Evolutionary conservation across 2,888 invertebrate species (phyloP).

Genomic region (Smittia sp.): DNA sequence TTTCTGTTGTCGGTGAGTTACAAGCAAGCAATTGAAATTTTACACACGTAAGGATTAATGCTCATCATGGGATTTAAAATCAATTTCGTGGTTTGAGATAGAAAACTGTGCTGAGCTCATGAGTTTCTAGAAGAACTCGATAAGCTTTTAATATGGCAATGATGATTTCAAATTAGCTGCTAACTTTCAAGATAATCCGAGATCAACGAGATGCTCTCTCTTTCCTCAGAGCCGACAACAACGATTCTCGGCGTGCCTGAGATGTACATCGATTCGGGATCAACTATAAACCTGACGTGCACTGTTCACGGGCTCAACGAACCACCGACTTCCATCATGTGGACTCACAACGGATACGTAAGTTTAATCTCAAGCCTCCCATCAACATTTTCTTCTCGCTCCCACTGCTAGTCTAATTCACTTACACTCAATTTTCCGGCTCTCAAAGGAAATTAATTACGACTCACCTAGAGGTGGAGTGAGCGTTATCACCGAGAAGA

Average conservation of each 20-base stretch:
- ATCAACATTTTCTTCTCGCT: too few relatives aligned
- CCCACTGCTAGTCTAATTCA: too few relatives aligned
- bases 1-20: conserved; percentile 30
- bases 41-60: conserved; percentile 16
- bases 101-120: background rate
- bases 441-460: conserved; percentile 78
- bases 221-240: conserved; percentile 60
- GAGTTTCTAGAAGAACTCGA: background rate
- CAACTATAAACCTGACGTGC: conserved; percentile 67
- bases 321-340: conserved; percentile 79
- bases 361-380: background rate
- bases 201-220: background rate
- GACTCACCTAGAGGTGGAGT: conserved; percentile 78
- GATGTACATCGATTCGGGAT: conserved; percentile 66
- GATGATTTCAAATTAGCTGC: background rate
- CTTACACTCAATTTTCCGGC: background rate
- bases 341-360: conserved; percentile 69
- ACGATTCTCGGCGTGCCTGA: conserved; percentile 63
- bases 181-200: background rate
- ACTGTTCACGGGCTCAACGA: conserved; percentile 61
- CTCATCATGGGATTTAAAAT: background rate
- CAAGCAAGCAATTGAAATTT: background rate
- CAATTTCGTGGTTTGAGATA: background rate
- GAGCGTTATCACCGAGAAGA: conserved; percentile 84
- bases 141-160: background rate